Conservation (phyloP, 2,113 vertebrate species). For the Dasyprocta punctata region DNA sequence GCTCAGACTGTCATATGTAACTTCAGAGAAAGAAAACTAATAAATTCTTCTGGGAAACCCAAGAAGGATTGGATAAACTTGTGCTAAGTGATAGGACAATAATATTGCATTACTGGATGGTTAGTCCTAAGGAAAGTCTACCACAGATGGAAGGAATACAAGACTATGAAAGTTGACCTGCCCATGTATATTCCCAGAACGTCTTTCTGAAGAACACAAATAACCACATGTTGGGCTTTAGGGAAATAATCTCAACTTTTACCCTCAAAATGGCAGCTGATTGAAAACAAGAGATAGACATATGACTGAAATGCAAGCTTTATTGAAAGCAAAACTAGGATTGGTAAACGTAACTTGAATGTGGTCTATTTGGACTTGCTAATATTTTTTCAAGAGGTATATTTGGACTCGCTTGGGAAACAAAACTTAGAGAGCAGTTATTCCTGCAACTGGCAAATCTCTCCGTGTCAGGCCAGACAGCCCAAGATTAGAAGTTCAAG, state of each 20-base stretch:
- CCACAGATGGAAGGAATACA: constrained; percentile 22
- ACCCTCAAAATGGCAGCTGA: not conserved
- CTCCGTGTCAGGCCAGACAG: not conserved
- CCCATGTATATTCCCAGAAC: not conserved
- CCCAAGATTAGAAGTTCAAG: not conserved
- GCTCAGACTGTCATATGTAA: constrained; percentile 50
- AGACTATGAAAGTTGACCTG: not conserved
- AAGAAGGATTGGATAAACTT: constrained; percentile 65
- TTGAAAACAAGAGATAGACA: not conserved
- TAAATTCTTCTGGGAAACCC: constrained; percentile 70
- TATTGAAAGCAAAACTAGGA: not conserved
- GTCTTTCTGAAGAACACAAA: constrained; percentile 33
- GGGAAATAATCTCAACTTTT: not conserved
- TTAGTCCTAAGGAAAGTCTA: constrained; percentile 50
- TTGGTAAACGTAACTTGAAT: not conserved
- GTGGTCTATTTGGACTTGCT: not conserved
- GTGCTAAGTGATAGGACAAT: constrained; percentile 69
- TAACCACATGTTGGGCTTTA: not conserved
- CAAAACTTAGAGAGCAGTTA: not conserved
- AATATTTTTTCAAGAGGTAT: not conserved
- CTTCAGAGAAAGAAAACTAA: constrained; percentile 70
- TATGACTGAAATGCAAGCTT: not conserved
- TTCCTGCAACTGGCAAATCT: not conserved
- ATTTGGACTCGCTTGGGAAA: not conserved
- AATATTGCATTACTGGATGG: constrained; percentile 36